Evolutionary conservation across 1,140 invertebrate species (phyloP).

Genomic region (Vanessa atalanta): DNA sequence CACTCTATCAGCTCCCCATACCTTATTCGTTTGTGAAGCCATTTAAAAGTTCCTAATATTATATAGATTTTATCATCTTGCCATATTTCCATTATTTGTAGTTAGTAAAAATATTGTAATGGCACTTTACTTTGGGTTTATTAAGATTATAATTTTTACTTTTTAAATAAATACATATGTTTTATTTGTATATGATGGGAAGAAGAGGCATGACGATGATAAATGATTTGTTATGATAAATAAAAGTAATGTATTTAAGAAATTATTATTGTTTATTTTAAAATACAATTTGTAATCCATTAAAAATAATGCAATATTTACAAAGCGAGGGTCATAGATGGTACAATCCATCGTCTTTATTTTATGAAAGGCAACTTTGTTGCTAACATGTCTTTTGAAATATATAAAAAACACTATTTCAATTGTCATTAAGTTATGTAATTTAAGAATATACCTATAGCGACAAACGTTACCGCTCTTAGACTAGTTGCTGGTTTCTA

Average conservation of each 20-base stretch:
- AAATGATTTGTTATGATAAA: background rate
- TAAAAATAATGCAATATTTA: constrained; percentile 50
- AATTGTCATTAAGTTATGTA: constrained; percentile 41
- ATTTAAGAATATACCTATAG: constrained; percentile 49
- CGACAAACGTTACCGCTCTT: constrained; percentile 58
- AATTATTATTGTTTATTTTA: constrained; percentile 49
- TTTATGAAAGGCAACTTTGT: constrained; percentile 57
- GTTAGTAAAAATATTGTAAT: too few relatives aligned
- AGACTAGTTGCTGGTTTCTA: constrained; percentile 70
- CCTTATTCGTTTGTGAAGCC: constrained; percentile 58
- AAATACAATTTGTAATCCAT: constrained; percentile 37
- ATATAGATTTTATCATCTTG: background rate
- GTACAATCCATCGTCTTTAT: constrained; percentile 32
- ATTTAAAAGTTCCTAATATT: constrained; percentile 35
- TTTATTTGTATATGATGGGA: background rate
- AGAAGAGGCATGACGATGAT: background rate
- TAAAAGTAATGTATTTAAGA: constrained; percentile 19
- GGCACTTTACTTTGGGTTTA: too few relatives aligned
- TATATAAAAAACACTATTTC: constrained; percentile 37
- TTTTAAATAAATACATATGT: background rate
- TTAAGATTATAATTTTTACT: too few relatives aligned
- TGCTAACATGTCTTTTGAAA: constrained; percentile 51
- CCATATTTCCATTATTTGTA: background rate
- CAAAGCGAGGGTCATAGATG: constrained; percentile 56
- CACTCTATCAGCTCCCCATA: constrained; percentile 84